Percentiles rank a stretch among this genome's conserved stretches.
These are phyloP conservation scores for Nebria ingens DNA, from an alignment of 1,140 invertebrate genomes.

Conservation along the genomic window DNA sequence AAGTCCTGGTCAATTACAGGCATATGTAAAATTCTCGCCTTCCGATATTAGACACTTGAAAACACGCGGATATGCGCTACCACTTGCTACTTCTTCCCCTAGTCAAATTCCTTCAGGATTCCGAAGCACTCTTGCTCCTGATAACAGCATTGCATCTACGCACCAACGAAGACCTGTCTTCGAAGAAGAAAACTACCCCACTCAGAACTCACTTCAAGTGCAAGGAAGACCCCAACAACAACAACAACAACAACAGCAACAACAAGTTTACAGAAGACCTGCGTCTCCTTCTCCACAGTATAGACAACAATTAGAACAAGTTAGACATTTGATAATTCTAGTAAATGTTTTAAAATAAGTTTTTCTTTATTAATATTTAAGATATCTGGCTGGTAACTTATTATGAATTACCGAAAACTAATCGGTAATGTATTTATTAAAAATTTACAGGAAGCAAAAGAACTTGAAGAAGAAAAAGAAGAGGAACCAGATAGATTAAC, in stretches of 20 bases:
- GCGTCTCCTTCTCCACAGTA: not conserved
- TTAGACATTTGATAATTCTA: not conserved
- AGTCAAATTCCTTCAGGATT: constrained; percentile 2
- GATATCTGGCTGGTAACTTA: not conserved
- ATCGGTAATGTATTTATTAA: not conserved
- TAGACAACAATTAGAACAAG: constrained; percentile 10
- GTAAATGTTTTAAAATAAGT: not conserved
- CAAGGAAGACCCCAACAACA: not conserved
- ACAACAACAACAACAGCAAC: too few species aligned
- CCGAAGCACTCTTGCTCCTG: not conserved
- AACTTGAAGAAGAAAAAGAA: constrained; percentile 62
- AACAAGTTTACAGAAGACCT: too few species aligned
- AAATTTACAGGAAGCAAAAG: constrained; percentile 32
- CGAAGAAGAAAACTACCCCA: constrained; percentile 7
- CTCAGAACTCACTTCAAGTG: not conserved
- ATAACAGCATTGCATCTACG: not conserved
- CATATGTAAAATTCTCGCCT: not conserved
- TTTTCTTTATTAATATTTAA: not conserved
- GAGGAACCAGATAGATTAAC: constrained; percentile 77
- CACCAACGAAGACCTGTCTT: constrained; percentile 6
- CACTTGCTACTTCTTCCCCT: not conserved
- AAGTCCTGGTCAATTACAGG: not conserved
- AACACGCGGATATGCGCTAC: not conserved
- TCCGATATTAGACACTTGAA: not conserved
- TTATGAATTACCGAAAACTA: not conserved